A percentile compares a stretch with the other conserved stretches of the same genome.
Conservation (phyloP, 2,797 vertebrate genomes). For the Amphiprion clarkii region DNA sequence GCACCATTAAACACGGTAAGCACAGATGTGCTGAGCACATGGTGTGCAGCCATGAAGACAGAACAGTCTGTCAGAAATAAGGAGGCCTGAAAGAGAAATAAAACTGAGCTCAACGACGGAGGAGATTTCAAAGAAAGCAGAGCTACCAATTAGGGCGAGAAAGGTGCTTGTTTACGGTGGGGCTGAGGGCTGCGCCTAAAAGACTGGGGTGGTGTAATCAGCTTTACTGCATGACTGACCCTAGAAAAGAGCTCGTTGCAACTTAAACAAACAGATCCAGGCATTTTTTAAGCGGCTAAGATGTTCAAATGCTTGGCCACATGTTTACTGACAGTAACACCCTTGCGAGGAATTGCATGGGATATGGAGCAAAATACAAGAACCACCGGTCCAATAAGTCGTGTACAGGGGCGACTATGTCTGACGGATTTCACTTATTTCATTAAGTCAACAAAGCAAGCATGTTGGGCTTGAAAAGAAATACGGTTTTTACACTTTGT, state of each 20-base stretch:
- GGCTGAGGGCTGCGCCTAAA: slow-evolving; percentile 62
- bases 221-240: slow-evolving; percentile 73
- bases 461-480: slow-evolving; percentile 13
- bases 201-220: slow-evolving; percentile 74
- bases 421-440: neutral
- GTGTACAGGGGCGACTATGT: neutral
- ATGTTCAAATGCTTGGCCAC: slow-evolving; percentile 31
- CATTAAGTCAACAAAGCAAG: slow-evolving; percentile 11
- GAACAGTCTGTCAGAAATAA: slow-evolving; percentile 56
- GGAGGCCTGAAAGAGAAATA: slow-evolving; percentile 40
- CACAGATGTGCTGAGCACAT: slow-evolving; percentile 63
- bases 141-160: slow-evolving; percentile 60
- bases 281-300: slow-evolving; percentile 36
- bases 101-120: slow-evolving; percentile 27
- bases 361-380: slow-evolving; percentile 17
- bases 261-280: slow-evolving; percentile 38
- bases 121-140: slow-evolving; percentile 42
- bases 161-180: slow-evolving; percentile 36
- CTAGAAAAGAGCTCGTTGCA: slow-evolving; percentile 21
- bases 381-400: neutral
- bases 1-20: slow-evolving; percentile 53
- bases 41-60: slow-evolving; percentile 36
- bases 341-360: neutral
- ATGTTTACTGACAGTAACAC: slow-evolving; percentile 37
- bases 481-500: neutral